Evolutionary conservation across 1,140 invertebrate genomes (phyloP).

Genomic region (Drosophila repletoides): DNA sequence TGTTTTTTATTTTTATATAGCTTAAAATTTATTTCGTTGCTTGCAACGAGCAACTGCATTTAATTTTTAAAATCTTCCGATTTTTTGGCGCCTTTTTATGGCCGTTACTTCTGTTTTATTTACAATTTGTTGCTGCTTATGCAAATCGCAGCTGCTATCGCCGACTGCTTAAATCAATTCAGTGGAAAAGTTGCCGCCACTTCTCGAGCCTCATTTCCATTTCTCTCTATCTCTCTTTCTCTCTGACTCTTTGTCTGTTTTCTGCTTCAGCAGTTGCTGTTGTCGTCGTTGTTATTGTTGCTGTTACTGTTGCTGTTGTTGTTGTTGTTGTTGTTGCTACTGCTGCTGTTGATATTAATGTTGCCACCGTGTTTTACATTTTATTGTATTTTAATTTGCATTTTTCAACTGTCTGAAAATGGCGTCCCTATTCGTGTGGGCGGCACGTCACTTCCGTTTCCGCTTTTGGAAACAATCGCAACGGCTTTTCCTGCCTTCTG

Average conservation of each 20-base stretch:
- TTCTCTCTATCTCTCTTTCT: background rate
- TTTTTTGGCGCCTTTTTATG: conserved; percentile 71
- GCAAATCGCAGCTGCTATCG: conserved; percentile 56
- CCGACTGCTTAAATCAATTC: conserved; percentile 67
- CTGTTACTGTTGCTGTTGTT: conserved; percentile 16
- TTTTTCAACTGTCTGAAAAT: conserved; percentile 66
- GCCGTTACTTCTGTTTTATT: conserved; percentile 50
- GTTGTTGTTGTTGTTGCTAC: conserved; percentile 2
- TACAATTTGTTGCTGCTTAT: conserved; percentile 71
- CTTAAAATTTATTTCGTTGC: no score
- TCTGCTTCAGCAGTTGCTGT: conserved; percentile 1
- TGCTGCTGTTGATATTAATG: conserved; percentile 5
- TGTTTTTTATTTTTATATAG: conserved; percentile 10
- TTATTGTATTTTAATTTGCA: conserved; percentile 79
- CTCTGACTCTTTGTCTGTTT: background rate
- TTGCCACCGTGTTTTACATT: conserved; percentile 66
- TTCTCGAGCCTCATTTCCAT: conserved; percentile 43
- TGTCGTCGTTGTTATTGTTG: no score
- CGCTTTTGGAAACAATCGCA: conserved; percentile 36
- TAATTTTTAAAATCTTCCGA: conserved; percentile 13
- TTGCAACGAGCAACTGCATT: no score
- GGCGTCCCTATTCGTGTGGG: background rate
- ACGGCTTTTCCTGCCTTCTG: no score
- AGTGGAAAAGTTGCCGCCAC: conserved; percentile 74
- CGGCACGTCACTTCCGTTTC: conserved; percentile 65